Evolutionary conservation across 2,113 vertebrate genomes (phyloP), one percentile per base, ranked within the genome.

Genomic region (Burhinus oedicnemus): DNA sequence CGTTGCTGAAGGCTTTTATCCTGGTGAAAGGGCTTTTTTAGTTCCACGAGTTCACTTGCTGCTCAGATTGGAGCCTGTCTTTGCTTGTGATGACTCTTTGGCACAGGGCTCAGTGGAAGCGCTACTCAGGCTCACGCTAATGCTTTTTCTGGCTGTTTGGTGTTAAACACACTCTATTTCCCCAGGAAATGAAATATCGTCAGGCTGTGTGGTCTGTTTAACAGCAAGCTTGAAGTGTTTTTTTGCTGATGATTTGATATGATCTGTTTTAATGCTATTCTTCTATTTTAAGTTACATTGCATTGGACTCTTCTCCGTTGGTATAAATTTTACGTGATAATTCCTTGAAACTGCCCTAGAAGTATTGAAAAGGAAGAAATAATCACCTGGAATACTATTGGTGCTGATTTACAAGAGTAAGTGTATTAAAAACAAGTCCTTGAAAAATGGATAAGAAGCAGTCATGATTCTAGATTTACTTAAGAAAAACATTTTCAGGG

Each of bases 241-340:
- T 82, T 86, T 62, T 82, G n/a, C 60, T 89, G 80, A 16, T 81
- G 83, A 20, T 58, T 87, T 42, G 38, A 29, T 75, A 20, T 5
- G 23, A 58, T 82, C 32, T 58, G 62, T 25, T 94, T 64, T 83
- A 6, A 8, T 86, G 52, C 57, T 61, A 0, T 25, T 69, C 60
- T 87, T 94, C 79, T 89, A 79, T 82, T 93, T 95, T 91, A 79
- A 80, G 58, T 79, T 66, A 40, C 7, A 2, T 40, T 30, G 34
- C 45, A 7, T 11, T 80, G 70, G 58, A 9, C 26, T 68, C 40
- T 22, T 15, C 14, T 12, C 64, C 69, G 47, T 40, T 32, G 21
- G 49, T 91, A 45, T 96, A 49, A 87, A 80, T 90, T 95, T 93
- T 91, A 38, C 34, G 49, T 74, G 58, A 11, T 72, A 27, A 54